phyloP scores from a whole-genome alignment of 2,797 vertebrate genomes.

The Xiphophorus birchmanni region DNA sequence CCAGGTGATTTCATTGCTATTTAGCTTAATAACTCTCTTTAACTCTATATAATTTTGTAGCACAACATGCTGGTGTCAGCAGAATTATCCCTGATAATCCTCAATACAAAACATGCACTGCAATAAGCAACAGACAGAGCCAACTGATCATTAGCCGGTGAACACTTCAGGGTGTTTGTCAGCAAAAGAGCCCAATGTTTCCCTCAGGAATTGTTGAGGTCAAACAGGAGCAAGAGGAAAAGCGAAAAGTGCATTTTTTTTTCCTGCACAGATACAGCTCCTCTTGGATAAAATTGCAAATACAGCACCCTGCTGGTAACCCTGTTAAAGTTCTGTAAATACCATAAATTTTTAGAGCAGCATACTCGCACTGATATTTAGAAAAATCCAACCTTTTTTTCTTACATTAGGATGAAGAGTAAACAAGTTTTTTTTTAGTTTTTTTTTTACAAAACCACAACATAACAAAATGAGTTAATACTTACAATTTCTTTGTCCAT shows the following conservation, averaged over 20 bases:
- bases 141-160: not conserved
- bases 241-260: not conserved
- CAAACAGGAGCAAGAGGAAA: constrained; percentile 4
- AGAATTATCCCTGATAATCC: constrained; percentile 1
- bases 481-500: not conserved
- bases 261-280: not conserved
- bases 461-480: not conserved
- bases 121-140: not conserved
- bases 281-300: not conserved
- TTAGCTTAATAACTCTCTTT: not conserved
- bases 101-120: not conserved
- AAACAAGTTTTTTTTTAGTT: not conserved
- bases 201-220: constrained; percentile 3
- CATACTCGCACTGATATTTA: not conserved
- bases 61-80: not conserved
- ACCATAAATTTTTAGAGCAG: not conserved
- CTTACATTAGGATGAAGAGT: not conserved
- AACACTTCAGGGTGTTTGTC: constrained; percentile 7
- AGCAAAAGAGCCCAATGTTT: constrained; percentile 7
- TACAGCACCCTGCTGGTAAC: not conserved
- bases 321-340: not conserved
- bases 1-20: not conserved
- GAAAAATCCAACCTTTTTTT: not conserved
- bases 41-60: not conserved
- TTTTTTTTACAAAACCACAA: not conserved